phyloP scores from a whole-genome alignment of 2,113 vertebrate genomes.

The Lophotis ruficrista region DNA sequence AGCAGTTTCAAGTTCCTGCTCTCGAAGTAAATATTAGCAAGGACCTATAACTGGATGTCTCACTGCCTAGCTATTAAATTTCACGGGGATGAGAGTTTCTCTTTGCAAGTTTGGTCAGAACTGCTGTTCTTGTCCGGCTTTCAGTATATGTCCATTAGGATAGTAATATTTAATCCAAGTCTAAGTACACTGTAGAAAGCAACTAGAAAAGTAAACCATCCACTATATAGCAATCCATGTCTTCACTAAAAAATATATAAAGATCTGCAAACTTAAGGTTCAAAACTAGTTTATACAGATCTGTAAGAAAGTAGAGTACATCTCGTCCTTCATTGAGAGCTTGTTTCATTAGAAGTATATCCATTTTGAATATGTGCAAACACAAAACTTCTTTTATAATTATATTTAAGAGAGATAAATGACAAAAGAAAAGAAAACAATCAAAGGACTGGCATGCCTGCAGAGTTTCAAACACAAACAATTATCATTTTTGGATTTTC shows the following conservation, averaged over 20 bases:
- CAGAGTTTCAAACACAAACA: neutral
- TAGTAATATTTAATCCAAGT: neutral
- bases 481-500: neutral
- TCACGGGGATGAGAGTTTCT: neutral
- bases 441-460: neutral
- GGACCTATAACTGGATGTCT: neutral
- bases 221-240: neutral
- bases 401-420: neutral
- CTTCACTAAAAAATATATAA: neutral
- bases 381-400: neutral
- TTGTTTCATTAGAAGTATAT: neutral
- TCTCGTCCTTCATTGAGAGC: neutral
- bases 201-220: neutral
- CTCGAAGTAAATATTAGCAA: neutral
- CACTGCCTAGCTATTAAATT: neutral
- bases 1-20: neutral
- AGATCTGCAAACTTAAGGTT: neutral
- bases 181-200: neutral
- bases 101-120: neutral
- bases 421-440: neutral
- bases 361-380: fast-evolving
- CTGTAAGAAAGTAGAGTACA: neutral
- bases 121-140: neutral
- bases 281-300: neutral
- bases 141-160: neutral